Percentiles rank a stretch among this genome's conserved stretches.
phyloP scores from a whole-genome alignment of 2,113 vertebrate species.

The Bos indicus region DNA sequence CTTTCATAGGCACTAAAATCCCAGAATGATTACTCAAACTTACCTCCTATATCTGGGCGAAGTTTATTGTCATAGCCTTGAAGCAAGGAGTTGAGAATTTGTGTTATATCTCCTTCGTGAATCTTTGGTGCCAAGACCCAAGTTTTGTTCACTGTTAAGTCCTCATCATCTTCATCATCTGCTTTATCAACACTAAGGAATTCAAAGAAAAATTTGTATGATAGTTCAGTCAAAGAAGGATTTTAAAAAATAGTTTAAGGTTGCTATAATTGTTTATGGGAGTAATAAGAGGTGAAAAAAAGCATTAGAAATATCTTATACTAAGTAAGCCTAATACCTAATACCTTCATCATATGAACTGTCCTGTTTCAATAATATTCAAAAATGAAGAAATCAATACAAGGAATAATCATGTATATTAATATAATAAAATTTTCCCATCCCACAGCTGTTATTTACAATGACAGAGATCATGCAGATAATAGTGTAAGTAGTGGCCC shows the following conservation, averaged over 20 bases:
- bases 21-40: constrained; percentile 45
- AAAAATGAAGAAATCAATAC: background rate
- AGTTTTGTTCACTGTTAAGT: constrained; percentile 93
- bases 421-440: background rate
- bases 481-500: background rate
- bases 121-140: constrained; percentile 97
- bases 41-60: constrained; percentile 95
- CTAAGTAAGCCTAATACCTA: background rate
- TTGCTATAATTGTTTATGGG: background rate
- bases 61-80: constrained; percentile 97
- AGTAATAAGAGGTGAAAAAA: background rate
- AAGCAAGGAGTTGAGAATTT: constrained; percentile 94
- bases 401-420: background rate
- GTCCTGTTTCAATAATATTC: background rate
- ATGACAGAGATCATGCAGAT: background rate
- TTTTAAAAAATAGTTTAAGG: background rate
- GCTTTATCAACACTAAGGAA: constrained; percentile 86
- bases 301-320: background rate
- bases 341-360: background rate
- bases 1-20: background rate
- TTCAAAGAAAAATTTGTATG: background rate
- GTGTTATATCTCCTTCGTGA: constrained; percentile 95
- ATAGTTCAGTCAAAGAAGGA: background rate
- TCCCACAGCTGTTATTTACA: background rate
- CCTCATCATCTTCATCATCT: constrained; percentile 96